Evolutionary conservation across 1,140 invertebrate species (phyloP).

Genomic region (Homarus americanus): DNA sequence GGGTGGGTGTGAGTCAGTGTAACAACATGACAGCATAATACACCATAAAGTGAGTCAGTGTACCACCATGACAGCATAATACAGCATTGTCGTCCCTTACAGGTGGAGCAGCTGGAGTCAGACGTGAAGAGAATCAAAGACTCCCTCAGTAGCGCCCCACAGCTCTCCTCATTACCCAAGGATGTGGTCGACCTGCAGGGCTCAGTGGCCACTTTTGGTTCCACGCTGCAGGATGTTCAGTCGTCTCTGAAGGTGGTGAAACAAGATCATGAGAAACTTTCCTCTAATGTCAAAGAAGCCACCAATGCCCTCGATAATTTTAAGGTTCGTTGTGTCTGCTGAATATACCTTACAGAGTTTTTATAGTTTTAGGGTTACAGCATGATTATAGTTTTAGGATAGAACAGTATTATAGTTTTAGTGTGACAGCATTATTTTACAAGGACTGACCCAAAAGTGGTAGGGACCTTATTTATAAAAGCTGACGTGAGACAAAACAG

Average conservation of each 20-base stretch:
- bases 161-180: conserved; percentile 69
- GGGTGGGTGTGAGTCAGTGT: too few species aligned
- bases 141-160: conserved; percentile 61
- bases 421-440: too few species aligned
- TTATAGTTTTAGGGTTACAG: too few species aligned
- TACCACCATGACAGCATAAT: neutral
- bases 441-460: too few species aligned
- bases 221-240: conserved; percentile 68
- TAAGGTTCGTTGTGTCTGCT: conserved; percentile 7
- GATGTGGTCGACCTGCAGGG: conserved; percentile 64
- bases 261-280: conserved; percentile 38
- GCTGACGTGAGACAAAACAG: too few species aligned
- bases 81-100: neutral
- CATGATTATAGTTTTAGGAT: too few species aligned
- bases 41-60: neutral
- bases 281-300: conserved; percentile 20
- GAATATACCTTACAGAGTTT: neutral
- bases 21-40: too few species aligned
- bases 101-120: conserved; percentile 58
- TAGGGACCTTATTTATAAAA: too few species aligned
- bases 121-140: conserved; percentile 57
- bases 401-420: too few species aligned
- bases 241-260: conserved; percentile 58
- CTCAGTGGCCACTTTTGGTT: conserved; percentile 69
- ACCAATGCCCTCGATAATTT: conserved; percentile 28